phyloP scores from a whole-genome alignment of 1,140 invertebrate genomes.

The Lucilia sericata region DNA sequence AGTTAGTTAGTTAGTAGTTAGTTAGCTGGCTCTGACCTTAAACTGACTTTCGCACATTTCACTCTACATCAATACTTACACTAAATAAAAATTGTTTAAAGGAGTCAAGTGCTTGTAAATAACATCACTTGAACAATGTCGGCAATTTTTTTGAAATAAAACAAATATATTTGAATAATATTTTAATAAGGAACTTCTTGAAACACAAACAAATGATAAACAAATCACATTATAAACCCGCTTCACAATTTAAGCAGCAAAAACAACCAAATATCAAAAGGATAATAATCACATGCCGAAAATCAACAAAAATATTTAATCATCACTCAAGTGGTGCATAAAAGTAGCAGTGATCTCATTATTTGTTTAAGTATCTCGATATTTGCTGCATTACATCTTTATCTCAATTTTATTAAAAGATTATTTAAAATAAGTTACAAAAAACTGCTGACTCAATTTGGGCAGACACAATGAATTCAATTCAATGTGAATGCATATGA shows the following conservation, averaged over 20 bases:
- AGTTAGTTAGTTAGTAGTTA: no score
- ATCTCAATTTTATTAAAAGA: background rate
- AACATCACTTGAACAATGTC: background rate
- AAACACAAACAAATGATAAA: background rate
- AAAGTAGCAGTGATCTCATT: slow-evolving; percentile 14
- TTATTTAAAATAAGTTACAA: background rate
- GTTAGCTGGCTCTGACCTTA: no score
- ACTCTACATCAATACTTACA: no score
- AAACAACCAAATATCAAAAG: background rate
- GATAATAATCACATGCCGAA: background rate
- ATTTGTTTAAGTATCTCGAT: background rate
- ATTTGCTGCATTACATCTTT: background rate
- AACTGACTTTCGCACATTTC: no score
- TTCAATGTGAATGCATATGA: background rate
- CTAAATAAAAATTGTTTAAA: no score
- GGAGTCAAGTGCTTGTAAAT: no score
- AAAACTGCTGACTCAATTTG: slow-evolving; percentile 2
- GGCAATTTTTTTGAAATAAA: background rate
- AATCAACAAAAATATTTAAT: background rate
- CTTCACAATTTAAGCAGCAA: no score
- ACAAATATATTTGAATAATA: background rate
- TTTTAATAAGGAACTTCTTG: background rate
- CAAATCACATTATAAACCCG: no score
- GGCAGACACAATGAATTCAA: background rate
- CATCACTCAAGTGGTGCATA: background rate